phyloP scores from a whole-genome alignment of 2,888 invertebrate genomes.

The Sclerodermus sp. region DNA sequence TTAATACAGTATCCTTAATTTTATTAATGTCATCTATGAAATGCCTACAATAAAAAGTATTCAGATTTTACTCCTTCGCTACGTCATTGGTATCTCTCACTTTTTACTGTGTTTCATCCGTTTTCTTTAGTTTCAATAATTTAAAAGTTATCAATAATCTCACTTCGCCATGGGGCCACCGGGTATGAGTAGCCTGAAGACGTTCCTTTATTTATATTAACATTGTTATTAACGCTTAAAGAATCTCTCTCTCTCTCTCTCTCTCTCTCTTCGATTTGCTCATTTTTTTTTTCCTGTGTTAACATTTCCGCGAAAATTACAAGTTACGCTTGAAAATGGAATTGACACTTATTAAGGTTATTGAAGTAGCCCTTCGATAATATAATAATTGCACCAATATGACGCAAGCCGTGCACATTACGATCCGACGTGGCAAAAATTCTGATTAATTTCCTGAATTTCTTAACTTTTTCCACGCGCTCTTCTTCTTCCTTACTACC shows the following conservation, averaged over 20 bases:
- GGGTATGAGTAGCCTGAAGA: neutral
- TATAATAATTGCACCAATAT: conserved; percentile 54
- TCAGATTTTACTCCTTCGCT: conserved; percentile 40
- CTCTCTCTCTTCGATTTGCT: conserved; percentile 17
- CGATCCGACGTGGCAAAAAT: neutral
- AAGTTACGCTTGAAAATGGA: conserved; percentile 54
- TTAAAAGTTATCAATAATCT: conserved; percentile 60
- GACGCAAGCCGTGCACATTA: conserved; percentile 26
- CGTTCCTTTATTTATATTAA: conserved; percentile 15
- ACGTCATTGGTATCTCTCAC: conserved; percentile 22
- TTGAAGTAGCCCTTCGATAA: conserved; percentile 52
- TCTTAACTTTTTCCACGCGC: conserved; percentile 3
- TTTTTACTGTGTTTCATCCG: conserved; percentile 23
- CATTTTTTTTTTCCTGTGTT: conserved; percentile 28
- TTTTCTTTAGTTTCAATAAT: conserved; percentile 44
- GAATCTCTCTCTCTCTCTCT: conserved; percentile 3
- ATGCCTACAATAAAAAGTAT: conserved; percentile 57
- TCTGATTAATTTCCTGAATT: neutral
- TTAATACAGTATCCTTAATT: conserved; percentile 49
- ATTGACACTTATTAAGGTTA: conserved; percentile 58
- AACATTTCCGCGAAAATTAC: conserved; percentile 46
- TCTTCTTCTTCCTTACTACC: conserved; percentile 15
- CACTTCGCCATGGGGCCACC: conserved; percentile 53
- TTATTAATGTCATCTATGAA: conserved; percentile 45
- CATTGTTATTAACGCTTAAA: conserved; percentile 3